Evolutionary conservation across 2,797 vertebrate genomes (phyloP).

Genomic region (Acanthurus leucopareius): DNA sequence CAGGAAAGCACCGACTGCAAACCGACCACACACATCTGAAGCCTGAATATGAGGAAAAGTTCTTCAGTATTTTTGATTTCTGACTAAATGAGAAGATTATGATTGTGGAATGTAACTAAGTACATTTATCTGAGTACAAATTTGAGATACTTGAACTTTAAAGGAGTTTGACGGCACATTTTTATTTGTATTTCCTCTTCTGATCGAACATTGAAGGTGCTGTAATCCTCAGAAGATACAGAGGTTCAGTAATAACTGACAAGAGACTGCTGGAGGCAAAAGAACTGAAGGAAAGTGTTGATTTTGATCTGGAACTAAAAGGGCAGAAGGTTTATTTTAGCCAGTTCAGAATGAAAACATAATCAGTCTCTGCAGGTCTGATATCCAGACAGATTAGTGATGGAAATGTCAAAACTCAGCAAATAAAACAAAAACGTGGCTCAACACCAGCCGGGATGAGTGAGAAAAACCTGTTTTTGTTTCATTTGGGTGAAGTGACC

Average conservation of each 20-base stretch:
- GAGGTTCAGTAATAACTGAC: neutral
- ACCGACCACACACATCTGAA: no score
- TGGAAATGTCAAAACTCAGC: neutral
- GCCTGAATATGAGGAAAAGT: no score
- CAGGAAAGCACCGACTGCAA: no score
- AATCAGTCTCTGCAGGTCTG: neutral
- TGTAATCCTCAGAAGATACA: no score
- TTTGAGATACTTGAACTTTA: no score
- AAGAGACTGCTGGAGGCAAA: neutral
- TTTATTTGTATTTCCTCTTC: no score
- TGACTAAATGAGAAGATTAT: no score
- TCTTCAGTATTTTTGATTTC: no score
- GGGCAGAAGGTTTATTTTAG: neutral
- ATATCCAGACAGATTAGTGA: neutral
- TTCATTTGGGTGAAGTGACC: conserved; percentile 1
- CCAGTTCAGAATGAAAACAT: neutral
- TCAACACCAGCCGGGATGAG: neutral
- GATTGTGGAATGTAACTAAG: no score
- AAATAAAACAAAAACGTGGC: conserved; percentile 4
- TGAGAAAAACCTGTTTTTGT: conserved; percentile 3
- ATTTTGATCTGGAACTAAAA: neutral
- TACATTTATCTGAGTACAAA: no score
- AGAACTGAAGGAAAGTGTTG: neutral
- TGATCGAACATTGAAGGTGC: no score
- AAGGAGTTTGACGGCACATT: no score